Evolutionary conservation across 2,113 vertebrate genomes (phyloP), one percentile per base, ranked within the genome.

Genomic region (Meles meles): DNA sequence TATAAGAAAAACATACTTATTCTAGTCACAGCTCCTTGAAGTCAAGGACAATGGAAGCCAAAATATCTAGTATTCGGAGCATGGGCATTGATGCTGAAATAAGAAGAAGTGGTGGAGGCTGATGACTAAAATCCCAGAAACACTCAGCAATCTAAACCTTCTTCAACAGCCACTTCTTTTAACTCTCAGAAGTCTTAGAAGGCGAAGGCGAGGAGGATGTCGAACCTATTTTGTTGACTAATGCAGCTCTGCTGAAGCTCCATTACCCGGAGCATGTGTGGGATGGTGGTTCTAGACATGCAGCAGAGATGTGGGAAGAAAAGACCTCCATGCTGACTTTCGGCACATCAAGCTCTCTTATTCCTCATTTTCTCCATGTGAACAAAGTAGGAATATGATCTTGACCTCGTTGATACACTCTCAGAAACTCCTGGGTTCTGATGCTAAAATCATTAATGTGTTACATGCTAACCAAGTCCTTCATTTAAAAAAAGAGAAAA

Each of bases 151-250:
- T 5, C 4, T 63, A 29, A 7, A 74, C 3, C 1, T 72, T 96
- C 29, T 82, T 86, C 6, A 11, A 25, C 27, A 63, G 47, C 11
- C 4, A 80, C 27, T 11, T 18, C 37, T 37, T 65, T 59, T 29
- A 39, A 61, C 91, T 91, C 74, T 81, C 67, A 76, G 86, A 92
- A 93, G 94, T 61, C 77, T 80, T 80, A 39, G 6, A 93, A 88
- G 14, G 21, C 27, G 25, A 93, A 47, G 23, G 31, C 15, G 0
- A 80, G 61, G 87, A 37, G 20, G 37, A 49, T 3, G 8, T 13
- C 76, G 49, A 65, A 83, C n/a, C 34, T 44, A 44, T 52, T 88
- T 61, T 92, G 49, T 77, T 63, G 20, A 94, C 44, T 95, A 37
- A 90, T 88, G 65, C 0, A 89, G 8, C 37, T 82, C 71, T 80